Evolutionary conservation across 2,113 vertebrate genomes (phyloP).

Genomic region (Numida meleagris): DNA sequence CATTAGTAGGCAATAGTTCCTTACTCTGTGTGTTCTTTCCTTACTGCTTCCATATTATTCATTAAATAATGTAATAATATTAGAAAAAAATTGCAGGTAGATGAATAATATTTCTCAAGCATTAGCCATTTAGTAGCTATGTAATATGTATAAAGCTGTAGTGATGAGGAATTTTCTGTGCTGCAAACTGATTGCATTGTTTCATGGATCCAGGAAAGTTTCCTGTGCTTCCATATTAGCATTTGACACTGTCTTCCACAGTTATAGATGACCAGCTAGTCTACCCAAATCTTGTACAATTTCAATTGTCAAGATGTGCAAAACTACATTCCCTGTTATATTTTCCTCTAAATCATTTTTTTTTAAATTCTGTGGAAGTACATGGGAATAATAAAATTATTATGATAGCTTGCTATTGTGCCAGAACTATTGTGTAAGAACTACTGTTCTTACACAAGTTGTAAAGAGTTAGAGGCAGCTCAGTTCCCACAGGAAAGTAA

Average conservation of each 20-base stretch:
- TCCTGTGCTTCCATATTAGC: background rate
- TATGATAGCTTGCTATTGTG: background rate
- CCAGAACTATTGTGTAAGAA: too few relatives aligned
- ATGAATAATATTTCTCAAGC: background rate
- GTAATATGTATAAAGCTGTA: background rate
- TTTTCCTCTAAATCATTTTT: background rate
- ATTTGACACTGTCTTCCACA: background rate
- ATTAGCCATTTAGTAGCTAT: background rate
- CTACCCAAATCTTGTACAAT: background rate
- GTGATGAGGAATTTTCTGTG: background rate
- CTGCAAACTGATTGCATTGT: accelerated
- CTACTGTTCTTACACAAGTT: background rate
- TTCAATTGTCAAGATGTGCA: background rate
- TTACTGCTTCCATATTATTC: background rate
- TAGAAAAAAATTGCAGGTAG: background rate
- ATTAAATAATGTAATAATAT: background rate
- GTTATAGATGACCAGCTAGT: background rate
- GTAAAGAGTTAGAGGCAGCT: background rate
- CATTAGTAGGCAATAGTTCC: background rate
- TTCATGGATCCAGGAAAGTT: background rate
- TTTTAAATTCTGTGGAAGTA: background rate
- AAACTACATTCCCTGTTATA: background rate
- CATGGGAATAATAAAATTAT: background rate
- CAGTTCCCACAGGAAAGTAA: background rate
- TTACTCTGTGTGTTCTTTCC: background rate